phyloP scores from a whole-genome alignment of 1,140 invertebrate genomes.

The Agraylea sexmaculata region DNA sequence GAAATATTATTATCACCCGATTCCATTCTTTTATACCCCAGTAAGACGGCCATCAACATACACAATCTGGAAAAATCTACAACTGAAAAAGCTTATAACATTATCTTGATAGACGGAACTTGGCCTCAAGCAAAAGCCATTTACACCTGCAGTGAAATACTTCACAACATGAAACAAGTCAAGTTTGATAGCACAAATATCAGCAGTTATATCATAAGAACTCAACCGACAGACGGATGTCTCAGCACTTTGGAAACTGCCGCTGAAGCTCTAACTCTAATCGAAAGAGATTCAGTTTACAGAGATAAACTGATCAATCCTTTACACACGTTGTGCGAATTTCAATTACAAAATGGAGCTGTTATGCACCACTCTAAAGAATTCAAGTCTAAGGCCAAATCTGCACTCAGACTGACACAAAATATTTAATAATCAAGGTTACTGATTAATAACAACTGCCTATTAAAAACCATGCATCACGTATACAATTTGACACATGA shows the following conservation, averaged over 20 bases:
- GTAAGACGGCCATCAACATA: conserved; percentile 56
- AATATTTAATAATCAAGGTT: too few species aligned
- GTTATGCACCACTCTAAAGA: conserved; percentile 89
- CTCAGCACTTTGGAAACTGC: conserved; percentile 86
- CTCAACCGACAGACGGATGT: conserved; percentile 83
- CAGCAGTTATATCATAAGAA: conserved; percentile 85
- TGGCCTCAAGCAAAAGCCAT: conserved; percentile 89
- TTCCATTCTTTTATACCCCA: conserved; percentile 75
- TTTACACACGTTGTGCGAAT: conserved; percentile 68
- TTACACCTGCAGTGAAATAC: conserved; percentile 56
- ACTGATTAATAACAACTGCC: too few species aligned
- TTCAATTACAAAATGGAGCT: conserved; percentile 81
- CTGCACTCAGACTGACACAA: too few species aligned
- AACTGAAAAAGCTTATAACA: conserved; percentile 51
- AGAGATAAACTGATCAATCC: conserved; percentile 61
- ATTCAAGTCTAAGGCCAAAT: too few species aligned
- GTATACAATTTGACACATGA: too few species aligned
- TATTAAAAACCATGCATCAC: too few species aligned
- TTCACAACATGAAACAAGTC: conserved; percentile 57
- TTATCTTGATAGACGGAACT: conserved; percentile 84
- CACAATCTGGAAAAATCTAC: conserved; percentile 30
- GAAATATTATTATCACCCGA: conserved; percentile 56
- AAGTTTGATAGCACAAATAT: conserved; percentile 58
- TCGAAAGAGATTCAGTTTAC: conserved; percentile 59
- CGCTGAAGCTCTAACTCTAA: conserved; percentile 62